Conservation (phyloP, 2,797 vertebrate genomes). For the Pseudochirops cupreus region DNA sequence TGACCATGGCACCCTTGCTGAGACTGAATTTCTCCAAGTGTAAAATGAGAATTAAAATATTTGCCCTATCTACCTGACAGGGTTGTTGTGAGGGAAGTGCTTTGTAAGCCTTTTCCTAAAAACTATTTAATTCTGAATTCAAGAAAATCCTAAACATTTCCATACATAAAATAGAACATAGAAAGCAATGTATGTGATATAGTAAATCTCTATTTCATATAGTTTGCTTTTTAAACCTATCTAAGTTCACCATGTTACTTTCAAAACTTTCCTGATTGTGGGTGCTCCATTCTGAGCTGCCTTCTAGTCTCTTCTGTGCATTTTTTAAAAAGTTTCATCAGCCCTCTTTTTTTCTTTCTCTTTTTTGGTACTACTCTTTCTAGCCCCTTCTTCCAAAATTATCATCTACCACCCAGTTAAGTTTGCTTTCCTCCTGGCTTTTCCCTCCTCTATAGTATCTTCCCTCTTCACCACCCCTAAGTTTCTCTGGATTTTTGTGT, state of each 20-base stretch:
- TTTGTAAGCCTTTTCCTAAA: not conserved
- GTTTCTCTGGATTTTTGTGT: not conserved
- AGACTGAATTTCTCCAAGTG: not conserved
- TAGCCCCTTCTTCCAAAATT: not conserved
- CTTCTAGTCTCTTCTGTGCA: not conserved
- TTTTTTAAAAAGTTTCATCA: not conserved
- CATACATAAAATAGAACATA: not conserved
- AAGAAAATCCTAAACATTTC: not conserved
- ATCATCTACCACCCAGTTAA: not conserved
- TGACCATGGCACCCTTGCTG: not conserved
- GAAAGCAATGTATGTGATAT: not conserved
- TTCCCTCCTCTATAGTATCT: not conserved
- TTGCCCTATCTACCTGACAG: not conserved
- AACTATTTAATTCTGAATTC: not conserved
- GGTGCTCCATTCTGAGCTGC: not conserved
- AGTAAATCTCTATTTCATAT: not conserved
- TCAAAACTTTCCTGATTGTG: not conserved
- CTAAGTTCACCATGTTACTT: not conserved
- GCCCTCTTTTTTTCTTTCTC: not conserved
- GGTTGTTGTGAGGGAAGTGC: not conserved
- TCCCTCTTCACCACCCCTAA: not conserved
- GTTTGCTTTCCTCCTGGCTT: not conserved
- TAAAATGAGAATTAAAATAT: not conserved
- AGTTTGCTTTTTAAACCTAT: not conserved
- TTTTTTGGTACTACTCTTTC: not conserved